Base-by-base conservation (phyloP, 2,888 invertebrate species). In the Hydraecia micacea region DNA sequence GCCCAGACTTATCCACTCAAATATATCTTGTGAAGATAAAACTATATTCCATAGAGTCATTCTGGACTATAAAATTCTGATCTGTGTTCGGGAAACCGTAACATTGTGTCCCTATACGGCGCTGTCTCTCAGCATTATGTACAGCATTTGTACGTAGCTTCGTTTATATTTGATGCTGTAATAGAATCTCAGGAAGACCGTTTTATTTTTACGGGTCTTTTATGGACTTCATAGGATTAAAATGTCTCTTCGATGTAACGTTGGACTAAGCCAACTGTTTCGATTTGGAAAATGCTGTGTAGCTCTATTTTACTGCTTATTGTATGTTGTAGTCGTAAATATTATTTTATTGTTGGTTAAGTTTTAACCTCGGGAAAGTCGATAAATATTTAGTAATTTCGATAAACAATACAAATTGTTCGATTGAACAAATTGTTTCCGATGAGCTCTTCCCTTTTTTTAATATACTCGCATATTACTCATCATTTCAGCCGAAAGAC, bases 161-260 rank as follows among this genome's bases (percentile, higher is more conserved):
- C 46, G 3, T 67, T 84, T 83, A 76, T 81, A 70, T 87, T 72
- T 69, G 52, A 62, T n/a, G 49, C 42, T 77, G 75, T 87, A 87
- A 88, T 86, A 86, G 82, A 87, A 89, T 86, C 78, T 84, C 82
- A 69, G 58, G 65, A 75, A 83, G 77, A 72, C 81, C 71, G 83
- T 86, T 84, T 67, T 63, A 79, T 84, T 83, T 89, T 85, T 89
- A 87, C 83, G 82, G 81, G 71, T 73, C 72, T 80, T 82, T 85
- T 81, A 75, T 80, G 58, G 68, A 69, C 75, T 84, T 84, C 79
- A 84, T 88, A 83, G 86, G 81, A 88, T 90, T 87, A 89, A 80
- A 85, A 85, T 83, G 73, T 77, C 77, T 75, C 73, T 76, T 71
- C 78, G 62, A 85, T 83, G 67, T 79, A 81, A 80, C 70, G 72